Evolutionary conservation across 2,113 vertebrate species (phyloP).

Genomic region (Tringa solitaria): DNA sequence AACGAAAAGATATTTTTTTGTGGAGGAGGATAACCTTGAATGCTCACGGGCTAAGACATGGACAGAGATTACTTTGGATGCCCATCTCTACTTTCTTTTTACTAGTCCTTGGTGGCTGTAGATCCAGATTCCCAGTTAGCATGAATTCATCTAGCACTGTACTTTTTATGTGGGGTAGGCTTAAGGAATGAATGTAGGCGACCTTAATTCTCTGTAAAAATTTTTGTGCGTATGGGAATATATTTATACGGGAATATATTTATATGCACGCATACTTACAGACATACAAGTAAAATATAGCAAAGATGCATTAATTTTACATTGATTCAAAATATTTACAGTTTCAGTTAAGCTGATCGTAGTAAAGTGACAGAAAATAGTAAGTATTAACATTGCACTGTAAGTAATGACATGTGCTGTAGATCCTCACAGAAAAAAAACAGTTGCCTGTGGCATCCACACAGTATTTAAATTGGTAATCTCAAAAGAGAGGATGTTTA

Average conservation of each 20-base stretch:
- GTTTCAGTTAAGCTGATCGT: not conserved
- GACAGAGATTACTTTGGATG: not conserved
- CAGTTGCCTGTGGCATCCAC: conserved; percentile 34
- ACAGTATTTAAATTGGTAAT: conserved; percentile 53
- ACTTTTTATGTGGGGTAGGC: not conserved
- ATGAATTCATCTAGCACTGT: not conserved
- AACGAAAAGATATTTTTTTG: not conserved
- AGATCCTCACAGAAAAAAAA: not conserved
- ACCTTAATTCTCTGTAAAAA: not conserved
- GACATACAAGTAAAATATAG: conserved; percentile 15
- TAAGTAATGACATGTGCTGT: conserved; percentile 44
- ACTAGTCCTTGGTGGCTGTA: not conserved
- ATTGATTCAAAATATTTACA: conserved; percentile 65
- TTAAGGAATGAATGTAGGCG: not conserved
- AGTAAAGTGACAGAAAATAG: conserved; percentile 37
- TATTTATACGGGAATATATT: not conserved
- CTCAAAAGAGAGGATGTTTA: conserved; percentile 41
- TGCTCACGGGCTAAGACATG: not conserved
- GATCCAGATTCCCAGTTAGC: not conserved
- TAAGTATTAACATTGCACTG: conserved; percentile 35
- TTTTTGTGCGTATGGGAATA: not conserved
- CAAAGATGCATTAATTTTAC: conserved; percentile 52
- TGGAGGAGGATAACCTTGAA: not conserved
- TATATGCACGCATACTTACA: conserved; percentile 14
- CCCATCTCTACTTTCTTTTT: not conserved